These are phyloP conservation scores for Motacilla tschutschensis DNA, from an alignment of 2,113 vertebrate species.

Conservation along the genomic window DNA sequence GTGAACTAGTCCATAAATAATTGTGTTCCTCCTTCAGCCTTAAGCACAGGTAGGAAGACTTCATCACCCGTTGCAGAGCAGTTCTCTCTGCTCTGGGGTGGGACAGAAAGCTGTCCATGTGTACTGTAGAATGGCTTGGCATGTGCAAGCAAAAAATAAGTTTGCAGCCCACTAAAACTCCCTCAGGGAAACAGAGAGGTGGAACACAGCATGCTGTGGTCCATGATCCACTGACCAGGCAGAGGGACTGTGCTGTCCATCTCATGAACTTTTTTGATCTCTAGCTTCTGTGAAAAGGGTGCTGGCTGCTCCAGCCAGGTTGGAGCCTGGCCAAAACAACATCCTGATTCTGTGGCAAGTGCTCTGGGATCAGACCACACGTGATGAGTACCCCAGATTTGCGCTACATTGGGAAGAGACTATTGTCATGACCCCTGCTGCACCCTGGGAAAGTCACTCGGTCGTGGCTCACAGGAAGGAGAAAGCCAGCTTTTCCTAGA, in stretches of 20 bases:
- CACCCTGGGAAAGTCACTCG: not conserved
- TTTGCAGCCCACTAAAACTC: not conserved
- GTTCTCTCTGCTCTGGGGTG: not conserved
- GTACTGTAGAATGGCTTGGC: not conserved
- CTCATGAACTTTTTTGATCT: not conserved
- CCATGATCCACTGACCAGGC: not conserved
- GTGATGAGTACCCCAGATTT: constrained; percentile 33
- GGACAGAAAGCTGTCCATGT: not conserved
- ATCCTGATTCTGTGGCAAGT: constrained; percentile 40
- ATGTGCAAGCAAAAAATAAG: not conserved
- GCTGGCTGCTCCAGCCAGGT: not conserved
- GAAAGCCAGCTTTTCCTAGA: not conserved
- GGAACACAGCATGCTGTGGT: not conserved
- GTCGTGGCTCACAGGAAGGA: not conserved
- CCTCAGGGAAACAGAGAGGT: not conserved
- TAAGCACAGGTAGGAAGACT: not conserved
- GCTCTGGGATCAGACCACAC: constrained; percentile 3
- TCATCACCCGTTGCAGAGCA: not conserved
- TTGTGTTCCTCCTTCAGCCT: not conserved
- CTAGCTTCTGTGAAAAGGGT: not conserved
- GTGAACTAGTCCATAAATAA: not conserved
- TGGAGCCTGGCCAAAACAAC: constrained; percentile 26
- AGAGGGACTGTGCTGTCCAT: not conserved
- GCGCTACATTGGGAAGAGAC: not conserved
- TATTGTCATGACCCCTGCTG: not conserved